Evolutionary conservation across 2,888 invertebrate genomes (phyloP).

Genomic region (Agrotis segetum): DNA sequence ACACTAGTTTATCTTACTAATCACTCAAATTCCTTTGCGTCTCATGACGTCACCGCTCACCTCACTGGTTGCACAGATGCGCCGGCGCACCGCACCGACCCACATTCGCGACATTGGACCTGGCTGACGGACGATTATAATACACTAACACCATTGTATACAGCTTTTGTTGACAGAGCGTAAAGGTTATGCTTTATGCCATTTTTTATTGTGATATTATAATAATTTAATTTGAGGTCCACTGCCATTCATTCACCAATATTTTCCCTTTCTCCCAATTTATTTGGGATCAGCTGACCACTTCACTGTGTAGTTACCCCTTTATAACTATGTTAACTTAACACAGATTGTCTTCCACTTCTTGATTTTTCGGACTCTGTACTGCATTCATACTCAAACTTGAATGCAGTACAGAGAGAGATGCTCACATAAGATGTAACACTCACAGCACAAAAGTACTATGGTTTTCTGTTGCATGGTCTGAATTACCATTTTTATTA

Average conservation of each 20-base stretch:
- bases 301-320: background rate
- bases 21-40: conserved; percentile 39
- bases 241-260: too few relatives aligned
- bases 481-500: background rate
- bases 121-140: conserved; percentile 46
- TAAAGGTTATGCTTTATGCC: conserved; percentile 28
- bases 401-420: too few relatives aligned
- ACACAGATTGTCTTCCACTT: background rate
- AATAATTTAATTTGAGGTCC: too few relatives aligned
- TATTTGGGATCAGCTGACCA: background rate
- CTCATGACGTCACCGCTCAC: conserved; percentile 59
- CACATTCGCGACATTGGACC: conserved; percentile 66
- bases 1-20: conserved; percentile 23
- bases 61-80: conserved; percentile 68
- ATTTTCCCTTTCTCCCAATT: background rate
- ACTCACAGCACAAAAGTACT: too few relatives aligned
- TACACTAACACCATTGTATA: conserved; percentile 32
- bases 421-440: too few relatives aligned
- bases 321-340: background rate
- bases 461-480: background rate
- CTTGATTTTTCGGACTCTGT: background rate
- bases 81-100: conserved; percentile 56
- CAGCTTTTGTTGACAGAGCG: conserved; percentile 26
- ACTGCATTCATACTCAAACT: background rate
- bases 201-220: too few relatives aligned